Evolutionary conservation across 2,797 vertebrate genomes (phyloP).

Genomic region (Smutsia temminckii): DNA sequence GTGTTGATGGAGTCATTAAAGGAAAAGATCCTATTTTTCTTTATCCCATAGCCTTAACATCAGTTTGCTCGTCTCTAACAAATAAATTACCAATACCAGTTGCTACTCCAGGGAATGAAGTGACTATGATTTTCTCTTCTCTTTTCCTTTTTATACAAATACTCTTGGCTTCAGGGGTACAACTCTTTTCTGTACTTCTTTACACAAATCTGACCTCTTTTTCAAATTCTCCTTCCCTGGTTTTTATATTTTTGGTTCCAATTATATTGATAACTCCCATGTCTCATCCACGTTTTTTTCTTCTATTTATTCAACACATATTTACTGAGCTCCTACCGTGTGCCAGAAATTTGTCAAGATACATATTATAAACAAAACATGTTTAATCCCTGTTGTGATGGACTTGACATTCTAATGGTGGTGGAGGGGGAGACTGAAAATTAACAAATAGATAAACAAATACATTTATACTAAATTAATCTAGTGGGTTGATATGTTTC

Average conservation of each 20-base stretch:
- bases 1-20: not conserved
- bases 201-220: not conserved
- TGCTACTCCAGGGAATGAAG: not conserved
- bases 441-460: not conserved
- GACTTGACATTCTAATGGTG: not conserved
- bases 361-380: not conserved
- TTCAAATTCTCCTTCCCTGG: not conserved
- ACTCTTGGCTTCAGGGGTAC: not conserved
- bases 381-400: not conserved
- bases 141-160: not conserved
- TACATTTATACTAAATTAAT: not conserved
- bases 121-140: not conserved
- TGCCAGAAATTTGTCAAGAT: not conserved
- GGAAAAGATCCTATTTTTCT: not conserved
- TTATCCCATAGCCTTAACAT: not conserved
- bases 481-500: not conserved
- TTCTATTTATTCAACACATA: not conserved
- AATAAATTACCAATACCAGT: not conserved
- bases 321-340: not conserved
- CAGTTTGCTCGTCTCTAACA: not conserved
- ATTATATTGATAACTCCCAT: not conserved
- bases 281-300: not conserved
- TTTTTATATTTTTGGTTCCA: not conserved
- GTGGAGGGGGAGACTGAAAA: not conserved
- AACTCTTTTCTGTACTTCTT: not conserved